Evolutionary conservation across 1,140 invertebrate species (phyloP).

Genomic region (Drosophila repletoides): DNA sequence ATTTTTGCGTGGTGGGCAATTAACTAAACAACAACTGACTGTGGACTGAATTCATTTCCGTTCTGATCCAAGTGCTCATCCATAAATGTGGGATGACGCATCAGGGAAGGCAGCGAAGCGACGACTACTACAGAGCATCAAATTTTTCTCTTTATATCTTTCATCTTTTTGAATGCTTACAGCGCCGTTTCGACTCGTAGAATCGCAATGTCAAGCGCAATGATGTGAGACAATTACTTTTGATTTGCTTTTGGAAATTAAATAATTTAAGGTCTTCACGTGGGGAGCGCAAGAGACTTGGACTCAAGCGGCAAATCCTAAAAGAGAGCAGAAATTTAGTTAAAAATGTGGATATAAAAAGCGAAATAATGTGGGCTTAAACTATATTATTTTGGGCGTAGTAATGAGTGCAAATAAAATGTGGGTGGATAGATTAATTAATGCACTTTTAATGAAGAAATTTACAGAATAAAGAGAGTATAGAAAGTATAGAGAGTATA

Average conservation of each 20-base stretch:
- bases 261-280: conserved; percentile 12
- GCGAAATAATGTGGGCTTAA: background rate
- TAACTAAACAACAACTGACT: conserved; percentile 32
- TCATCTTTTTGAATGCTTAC: conserved; percentile 21
- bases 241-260: conserved; percentile 61
- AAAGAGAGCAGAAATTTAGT: background rate
- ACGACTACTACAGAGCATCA: background rate
- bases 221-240: conserved; percentile 72
- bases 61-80: conserved; percentile 8
- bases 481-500: too few relatives aligned
- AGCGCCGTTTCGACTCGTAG: background rate
- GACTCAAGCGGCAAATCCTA: background rate
- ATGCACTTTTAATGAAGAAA: too few relatives aligned
- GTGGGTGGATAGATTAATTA: too few relatives aligned
- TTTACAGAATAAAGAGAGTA: too few relatives aligned
- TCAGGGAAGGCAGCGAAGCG: background rate
- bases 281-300: background rate
- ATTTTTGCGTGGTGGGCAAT: conserved; percentile 62
- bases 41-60: conserved; percentile 62
- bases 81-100: background rate
- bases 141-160: conserved; percentile 11
- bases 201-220: conserved; percentile 68
- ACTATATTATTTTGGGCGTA: too few relatives aligned
- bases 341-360: background rate
- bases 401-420: too few relatives aligned